Evolutionary conservation across 2,113 vertebrate genomes (phyloP).

Genomic region (Gobius niger): DNA sequence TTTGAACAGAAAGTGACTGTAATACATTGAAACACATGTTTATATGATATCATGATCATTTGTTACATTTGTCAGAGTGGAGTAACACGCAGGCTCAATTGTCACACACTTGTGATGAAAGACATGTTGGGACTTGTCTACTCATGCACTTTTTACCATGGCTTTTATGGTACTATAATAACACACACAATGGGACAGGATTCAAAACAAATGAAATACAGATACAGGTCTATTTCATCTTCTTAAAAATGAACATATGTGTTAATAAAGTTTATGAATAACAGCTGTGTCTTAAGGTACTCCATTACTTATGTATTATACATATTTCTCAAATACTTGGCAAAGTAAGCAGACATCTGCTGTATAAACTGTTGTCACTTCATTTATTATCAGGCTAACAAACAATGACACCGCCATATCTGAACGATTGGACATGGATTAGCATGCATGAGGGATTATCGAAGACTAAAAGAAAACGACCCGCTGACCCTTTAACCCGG

Average conservation of each 20-base stretch:
- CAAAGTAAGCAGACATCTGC: conserved; percentile 18
- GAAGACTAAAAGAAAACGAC: conserved; percentile 31
- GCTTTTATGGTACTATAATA: background rate
- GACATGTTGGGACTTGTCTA: conserved; percentile 11
- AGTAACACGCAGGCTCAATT: conserved; percentile 3
- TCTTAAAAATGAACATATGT: background rate
- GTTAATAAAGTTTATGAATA: background rate
- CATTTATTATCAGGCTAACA: conserved; percentile 20
- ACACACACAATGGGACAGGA: background rate
- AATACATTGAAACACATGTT: background rate
- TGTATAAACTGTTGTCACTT: conserved; percentile 22
- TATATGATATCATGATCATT: background rate
- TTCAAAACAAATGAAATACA: background rate
- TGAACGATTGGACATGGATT: conserved; percentile 37
- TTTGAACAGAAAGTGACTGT: background rate
- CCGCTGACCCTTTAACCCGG: conserved; percentile 26
- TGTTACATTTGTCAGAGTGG: background rate
- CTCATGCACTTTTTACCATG: background rate
- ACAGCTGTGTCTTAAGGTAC: background rate
- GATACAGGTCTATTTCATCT: background rate
- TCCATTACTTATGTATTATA: background rate
- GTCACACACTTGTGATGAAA: background rate
- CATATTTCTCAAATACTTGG: conserved; percentile 9
- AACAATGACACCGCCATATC: conserved; percentile 30
- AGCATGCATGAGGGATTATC: conserved; percentile 40